These are phyloP conservation scores for Holacanthella duospinosa DNA, from an alignment of 2,888 invertebrate genomes.

Conservation along the genomic window DNA sequence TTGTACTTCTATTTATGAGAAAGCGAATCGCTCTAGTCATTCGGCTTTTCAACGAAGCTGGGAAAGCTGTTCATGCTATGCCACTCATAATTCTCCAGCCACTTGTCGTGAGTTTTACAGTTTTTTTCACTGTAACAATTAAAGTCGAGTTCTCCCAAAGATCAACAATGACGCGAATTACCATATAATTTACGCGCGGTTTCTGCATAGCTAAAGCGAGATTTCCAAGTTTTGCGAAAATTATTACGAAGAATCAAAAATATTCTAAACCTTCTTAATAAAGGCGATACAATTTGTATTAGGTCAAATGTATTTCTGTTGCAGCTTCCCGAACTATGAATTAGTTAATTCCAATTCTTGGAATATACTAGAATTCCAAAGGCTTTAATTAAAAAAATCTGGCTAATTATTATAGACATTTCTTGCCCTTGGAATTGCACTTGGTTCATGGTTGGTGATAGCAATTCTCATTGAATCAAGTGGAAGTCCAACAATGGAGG, in stretches of 20 bases:
- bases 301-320: too few relatives aligned
- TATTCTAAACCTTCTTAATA: too few relatives aligned
- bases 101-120: conserved; percentile 51
- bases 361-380: not conserved
- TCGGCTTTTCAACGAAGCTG: conserved; percentile 55
- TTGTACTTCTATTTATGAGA: conserved; percentile 52
- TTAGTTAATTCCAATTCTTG: not conserved
- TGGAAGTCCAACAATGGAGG: conserved; percentile 41
- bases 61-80: conserved; percentile 54
- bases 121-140: too few relatives aligned
- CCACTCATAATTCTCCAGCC: conserved; percentile 53
- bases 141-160: too few relatives aligned
- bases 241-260: too few relatives aligned
- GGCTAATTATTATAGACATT: conserved; percentile 48
- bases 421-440: conserved; percentile 46
- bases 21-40: conserved; percentile 54
- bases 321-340: too few relatives aligned
- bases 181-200: too few relatives aligned
- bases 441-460: conserved; percentile 51
- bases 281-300: too few relatives aligned
- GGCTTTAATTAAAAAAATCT: too few relatives aligned
- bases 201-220: not conserved
- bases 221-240: not conserved
- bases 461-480: conserved; percentile 54
- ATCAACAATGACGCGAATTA: too few relatives aligned